These are phyloP conservation scores for Tragelaphus buxtoni DNA, from an alignment of 2,113 vertebrate species.

Conservation along the genomic window DNA sequence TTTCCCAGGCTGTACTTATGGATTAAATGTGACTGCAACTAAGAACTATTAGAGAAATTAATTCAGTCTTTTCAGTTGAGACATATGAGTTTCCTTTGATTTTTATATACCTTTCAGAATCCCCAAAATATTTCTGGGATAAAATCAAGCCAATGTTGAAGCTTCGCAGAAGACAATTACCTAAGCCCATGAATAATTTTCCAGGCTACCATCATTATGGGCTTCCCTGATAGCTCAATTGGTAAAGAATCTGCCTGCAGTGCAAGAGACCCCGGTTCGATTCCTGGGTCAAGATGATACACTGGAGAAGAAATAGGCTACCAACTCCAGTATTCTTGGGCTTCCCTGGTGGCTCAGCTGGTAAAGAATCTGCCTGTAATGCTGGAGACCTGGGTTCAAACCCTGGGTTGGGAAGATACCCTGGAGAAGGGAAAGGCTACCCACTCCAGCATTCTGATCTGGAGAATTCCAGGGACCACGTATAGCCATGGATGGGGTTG, in stretches of 20 bases:
- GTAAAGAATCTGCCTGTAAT: not conserved
- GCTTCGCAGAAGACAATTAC: not conserved
- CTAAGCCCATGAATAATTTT: not conserved
- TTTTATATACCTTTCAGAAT: not conserved
- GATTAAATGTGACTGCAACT: not conserved
- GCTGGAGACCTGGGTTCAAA: not conserved
- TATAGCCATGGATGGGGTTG: not conserved
- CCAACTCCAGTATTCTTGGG: not conserved
- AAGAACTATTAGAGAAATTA: not conserved
- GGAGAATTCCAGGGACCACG: not conserved
- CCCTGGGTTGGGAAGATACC: not conserved
- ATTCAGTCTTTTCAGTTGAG: not conserved
- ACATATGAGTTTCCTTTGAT: not conserved
- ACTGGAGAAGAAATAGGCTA: not conserved
- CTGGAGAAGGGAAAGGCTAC: not conserved
- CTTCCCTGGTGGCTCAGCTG: not conserved
- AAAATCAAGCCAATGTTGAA: not conserved
- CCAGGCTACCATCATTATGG: not conserved
- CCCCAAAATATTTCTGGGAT: not conserved
- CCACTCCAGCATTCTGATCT: not conserved
- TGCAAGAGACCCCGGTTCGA: accelerated
- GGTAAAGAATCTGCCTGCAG: not conserved
- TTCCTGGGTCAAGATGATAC: not conserved
- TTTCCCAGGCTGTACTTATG: not conserved
- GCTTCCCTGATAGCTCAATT: not conserved